Evolutionary conservation across 2,113 vertebrate genomes (phyloP).

Genomic region (Athene cunicularia): DNA sequence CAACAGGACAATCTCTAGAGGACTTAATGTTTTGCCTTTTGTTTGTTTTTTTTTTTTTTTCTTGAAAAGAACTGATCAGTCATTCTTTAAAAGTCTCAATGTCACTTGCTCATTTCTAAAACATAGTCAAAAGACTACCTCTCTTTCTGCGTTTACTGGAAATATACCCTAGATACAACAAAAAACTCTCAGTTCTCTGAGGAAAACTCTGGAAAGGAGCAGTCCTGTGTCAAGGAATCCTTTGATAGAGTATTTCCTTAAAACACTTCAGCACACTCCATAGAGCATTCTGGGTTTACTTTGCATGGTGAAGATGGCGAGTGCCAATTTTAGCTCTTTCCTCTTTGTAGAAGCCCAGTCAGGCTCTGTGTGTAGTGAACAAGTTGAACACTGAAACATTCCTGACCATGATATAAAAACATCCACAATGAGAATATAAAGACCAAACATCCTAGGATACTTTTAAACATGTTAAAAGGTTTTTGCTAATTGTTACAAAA

Average conservation of each 20-base stretch:
- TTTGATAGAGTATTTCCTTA: background rate
- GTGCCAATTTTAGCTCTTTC: background rate
- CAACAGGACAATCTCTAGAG: background rate
- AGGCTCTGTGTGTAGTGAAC: background rate
- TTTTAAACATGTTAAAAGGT: background rate
- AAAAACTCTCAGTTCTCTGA: background rate
- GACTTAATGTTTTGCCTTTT: background rate
- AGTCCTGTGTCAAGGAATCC: background rate
- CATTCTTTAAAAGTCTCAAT: background rate
- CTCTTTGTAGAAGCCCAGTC: background rate
- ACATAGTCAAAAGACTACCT: background rate
- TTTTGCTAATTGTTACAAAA: background rate
- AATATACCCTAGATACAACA: background rate
- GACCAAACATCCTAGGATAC: background rate
- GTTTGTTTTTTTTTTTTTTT: background rate
- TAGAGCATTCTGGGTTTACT: background rate
- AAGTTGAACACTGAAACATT: background rate
- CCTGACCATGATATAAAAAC: background rate
- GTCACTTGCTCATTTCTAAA: background rate
- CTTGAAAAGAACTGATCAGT: background rate
- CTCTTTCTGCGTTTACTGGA: background rate
- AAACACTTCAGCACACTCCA: accelerated
- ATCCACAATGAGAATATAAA: background rate
- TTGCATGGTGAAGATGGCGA: background rate
- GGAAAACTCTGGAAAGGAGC: background rate